These are phyloP conservation scores for Phylloscopus whistleri DNA, from an alignment of 2,113 vertebrate species.

Conservation along the genomic window DNA sequence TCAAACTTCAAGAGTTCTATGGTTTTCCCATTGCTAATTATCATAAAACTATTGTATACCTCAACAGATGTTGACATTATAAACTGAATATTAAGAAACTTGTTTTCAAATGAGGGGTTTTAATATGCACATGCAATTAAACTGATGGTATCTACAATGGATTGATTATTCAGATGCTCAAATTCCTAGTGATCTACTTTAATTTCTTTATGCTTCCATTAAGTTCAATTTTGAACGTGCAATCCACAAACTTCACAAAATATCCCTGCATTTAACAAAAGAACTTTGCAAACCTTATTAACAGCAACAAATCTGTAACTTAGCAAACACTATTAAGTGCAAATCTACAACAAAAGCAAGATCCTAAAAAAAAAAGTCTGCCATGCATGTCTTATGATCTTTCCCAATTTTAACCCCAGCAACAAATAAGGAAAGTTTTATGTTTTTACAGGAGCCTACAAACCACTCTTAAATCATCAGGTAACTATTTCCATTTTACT, in stretches of 20 bases:
- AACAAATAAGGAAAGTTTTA: background rate
- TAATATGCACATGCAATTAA: background rate
- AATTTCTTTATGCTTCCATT: background rate
- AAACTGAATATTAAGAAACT: background rate
- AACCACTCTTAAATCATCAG: background rate
- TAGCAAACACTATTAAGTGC: background rate
- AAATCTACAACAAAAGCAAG: background rate
- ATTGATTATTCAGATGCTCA: background rate
- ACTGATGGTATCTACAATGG: background rate
- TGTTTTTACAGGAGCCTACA: background rate
- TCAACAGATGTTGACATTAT: background rate
- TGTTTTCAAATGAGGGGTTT: background rate
- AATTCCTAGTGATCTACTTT: background rate
- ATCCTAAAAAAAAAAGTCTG: background rate
- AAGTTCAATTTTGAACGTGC: background rate
- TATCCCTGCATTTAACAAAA: background rate
- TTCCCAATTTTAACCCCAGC: background rate
- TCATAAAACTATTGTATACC: background rate
- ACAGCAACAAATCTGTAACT: background rate
- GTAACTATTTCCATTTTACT: background rate
- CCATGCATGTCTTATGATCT: background rate
- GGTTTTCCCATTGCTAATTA: background rate
- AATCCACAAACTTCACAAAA: background rate
- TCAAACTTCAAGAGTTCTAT: background rate
- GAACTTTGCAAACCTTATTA: background rate